These are phyloP conservation scores for Andrena trimmerana DNA, from an alignment of 2,888 invertebrate genomes.

Conservation along the genomic window DNA sequence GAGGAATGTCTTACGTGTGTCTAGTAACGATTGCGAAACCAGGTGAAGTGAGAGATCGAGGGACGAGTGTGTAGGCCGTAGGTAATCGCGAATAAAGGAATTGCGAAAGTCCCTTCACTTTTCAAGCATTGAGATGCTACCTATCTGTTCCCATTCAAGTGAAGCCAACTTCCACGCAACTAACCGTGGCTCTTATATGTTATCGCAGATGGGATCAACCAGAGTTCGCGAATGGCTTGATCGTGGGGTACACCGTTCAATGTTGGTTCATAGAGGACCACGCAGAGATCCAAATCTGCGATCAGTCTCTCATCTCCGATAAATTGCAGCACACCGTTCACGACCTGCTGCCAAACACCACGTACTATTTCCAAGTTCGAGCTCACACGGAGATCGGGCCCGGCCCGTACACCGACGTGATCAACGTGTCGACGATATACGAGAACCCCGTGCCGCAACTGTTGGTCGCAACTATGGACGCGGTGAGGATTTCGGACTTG, in stretches of 20 bases:
- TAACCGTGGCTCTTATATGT: slow-evolving; percentile 74
- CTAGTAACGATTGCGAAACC: neutral
- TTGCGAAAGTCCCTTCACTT: slow-evolving; percentile 33
- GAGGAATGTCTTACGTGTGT: neutral
- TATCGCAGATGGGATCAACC: slow-evolving; percentile 94
- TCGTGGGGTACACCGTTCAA: slow-evolving; percentile 90
- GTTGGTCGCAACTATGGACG: slow-evolving; percentile 90
- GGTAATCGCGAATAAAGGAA: neutral
- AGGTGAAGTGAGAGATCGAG: slow-evolving; percentile 1
- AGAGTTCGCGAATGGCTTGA: slow-evolving; percentile 90
- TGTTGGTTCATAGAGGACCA: slow-evolving; percentile 88
- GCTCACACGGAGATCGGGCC: slow-evolving; percentile 93
- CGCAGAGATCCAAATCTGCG: slow-evolving; percentile 86
- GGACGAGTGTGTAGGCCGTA: neutral
- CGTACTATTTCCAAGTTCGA: slow-evolving; percentile 91
- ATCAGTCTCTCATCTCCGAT: slow-evolving; percentile 86
- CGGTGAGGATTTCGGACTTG: slow-evolving; percentile 91
- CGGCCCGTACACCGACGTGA: slow-evolving; percentile 89
- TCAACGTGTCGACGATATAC: slow-evolving; percentile 89
- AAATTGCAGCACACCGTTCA: slow-evolving; percentile 87
- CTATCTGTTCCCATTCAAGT: neutral
- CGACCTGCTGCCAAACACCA: slow-evolving; percentile 87
- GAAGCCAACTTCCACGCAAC: neutral
- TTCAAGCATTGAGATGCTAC: neutral
- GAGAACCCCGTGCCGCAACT: slow-evolving; percentile 93